Evolutionary conservation across 2,797 vertebrate genomes (phyloP).

Genomic region (Molothrus aeneus): DNA sequence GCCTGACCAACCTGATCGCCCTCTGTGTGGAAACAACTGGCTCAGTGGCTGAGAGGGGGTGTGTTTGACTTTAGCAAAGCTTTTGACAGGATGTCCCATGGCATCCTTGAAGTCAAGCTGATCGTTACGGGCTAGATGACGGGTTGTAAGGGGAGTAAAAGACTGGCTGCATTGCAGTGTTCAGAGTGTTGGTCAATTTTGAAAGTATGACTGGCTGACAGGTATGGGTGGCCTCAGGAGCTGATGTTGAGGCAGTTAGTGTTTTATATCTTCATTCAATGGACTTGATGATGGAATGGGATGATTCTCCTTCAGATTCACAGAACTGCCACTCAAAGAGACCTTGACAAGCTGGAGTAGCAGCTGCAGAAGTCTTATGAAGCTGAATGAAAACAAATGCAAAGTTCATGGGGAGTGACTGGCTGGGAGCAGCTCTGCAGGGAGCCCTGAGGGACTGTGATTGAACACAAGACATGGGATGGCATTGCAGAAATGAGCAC

Average conservation of each 20-base stretch:
- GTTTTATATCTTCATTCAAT: neutral
- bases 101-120: neutral
- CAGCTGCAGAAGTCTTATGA: neutral
- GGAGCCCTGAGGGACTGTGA: neutral
- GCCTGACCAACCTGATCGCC: neutral
- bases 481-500: rapidly evolving
- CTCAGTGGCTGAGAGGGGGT: neutral
- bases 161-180: neutral
- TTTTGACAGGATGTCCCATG: neutral
- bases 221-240: neutral
- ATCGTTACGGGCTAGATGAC: neutral
- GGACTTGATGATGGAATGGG: neutral
- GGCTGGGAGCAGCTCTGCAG: neutral
- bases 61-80: neutral
- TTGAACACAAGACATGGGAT: neutral
- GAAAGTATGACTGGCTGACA: neutral
- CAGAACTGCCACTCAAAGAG: neutral
- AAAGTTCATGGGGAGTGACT: neutral
- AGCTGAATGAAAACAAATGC: neutral
- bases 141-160: neutral
- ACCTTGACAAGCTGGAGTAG: neutral
- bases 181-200: neutral
- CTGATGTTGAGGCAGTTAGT: neutral
- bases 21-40: neutral
- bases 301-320: neutral